These are phyloP conservation scores for Meliscaeva auricollis DNA, from an alignment of 2,888 invertebrate genomes.

Conservation along the genomic window DNA sequence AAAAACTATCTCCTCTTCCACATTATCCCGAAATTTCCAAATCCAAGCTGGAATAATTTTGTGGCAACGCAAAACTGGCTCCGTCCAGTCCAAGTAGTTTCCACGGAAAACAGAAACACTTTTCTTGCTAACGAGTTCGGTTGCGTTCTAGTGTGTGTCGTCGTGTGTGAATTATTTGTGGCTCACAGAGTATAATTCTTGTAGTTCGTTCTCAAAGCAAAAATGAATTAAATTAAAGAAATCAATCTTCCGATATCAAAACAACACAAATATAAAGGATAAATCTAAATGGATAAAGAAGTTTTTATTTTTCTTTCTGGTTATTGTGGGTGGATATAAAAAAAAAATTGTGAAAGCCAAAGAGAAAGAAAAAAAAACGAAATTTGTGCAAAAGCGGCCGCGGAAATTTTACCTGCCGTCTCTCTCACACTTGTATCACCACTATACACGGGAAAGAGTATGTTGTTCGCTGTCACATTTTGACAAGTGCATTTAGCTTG, in stretches of 20 bases:
- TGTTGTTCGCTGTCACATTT: conserved; percentile 64
- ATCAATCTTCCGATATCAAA: not conserved
- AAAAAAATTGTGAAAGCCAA: conserved; percentile 20
- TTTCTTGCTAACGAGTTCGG: conserved; percentile 68
- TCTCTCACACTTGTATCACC: conserved; percentile 45
- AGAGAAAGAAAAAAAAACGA: conserved; percentile 15
- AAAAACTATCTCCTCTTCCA: conserved; percentile 34
- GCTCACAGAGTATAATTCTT: not conserved
- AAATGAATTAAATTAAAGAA: not conserved
- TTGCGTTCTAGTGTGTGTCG: conserved; percentile 27
- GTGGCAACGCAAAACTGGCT: conserved; percentile 53
- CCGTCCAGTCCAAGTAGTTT: conserved; percentile 61
- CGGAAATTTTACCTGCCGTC: conserved; percentile 64
- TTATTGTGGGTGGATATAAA: conserved; percentile 24
- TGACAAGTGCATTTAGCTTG: conserved; percentile 72
- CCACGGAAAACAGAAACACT: conserved; percentile 58
- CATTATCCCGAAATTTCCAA: conserved; percentile 25
- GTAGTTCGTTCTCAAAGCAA: not conserved
- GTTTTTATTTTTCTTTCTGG: not conserved
- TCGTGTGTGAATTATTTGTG: conserved; percentile 24
- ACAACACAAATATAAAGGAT: not conserved
- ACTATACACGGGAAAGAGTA: conserved; percentile 21
- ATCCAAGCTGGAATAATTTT: conserved; percentile 58
- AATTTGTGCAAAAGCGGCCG: conserved; percentile 70
- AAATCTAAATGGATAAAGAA: conserved; percentile 2